Base-by-base conservation (phyloP, 2,797 vertebrate species). In the Diplodus sargus region DNA sequence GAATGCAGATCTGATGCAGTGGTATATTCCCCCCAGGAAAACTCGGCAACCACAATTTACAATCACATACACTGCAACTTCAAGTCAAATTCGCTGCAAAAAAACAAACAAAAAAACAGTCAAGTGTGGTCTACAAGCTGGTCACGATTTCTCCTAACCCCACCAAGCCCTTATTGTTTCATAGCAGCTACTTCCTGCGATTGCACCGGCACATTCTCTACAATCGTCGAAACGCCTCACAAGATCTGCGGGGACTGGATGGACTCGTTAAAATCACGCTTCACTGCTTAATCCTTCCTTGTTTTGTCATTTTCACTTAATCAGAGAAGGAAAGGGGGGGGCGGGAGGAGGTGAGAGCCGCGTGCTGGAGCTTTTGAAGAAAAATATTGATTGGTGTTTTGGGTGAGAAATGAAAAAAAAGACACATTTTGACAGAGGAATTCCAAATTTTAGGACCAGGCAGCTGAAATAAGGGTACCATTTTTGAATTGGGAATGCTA, bases 201-300 rank as follows among this genome's bases (percentile, higher is more conserved):
- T 45, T 34, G 63, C 48, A 61, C 48, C 28, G 65, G 64, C 56
- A 82, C 81, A 59, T 82, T 39, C 85, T 85, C 45, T 73, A 34
- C 82, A 58, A 87, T 81, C 67, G 28, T 56, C 82, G 66, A 28
- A 88, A 81, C 80, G 86, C 85, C 85, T 85, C 75, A 45, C 48
- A 72, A 76, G 45, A 79, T 87, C 79, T 74, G 45, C 56, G 67
- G 83, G 86, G 78, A 85, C 78, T 80, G 81, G 67, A 81, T 58
- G 79, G 79, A 90, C 90, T 93, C 75, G 85, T 92, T 94, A 92
- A 92, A 93, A 92, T 92, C 87, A 92, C 39, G 90, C 87, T 88
- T 85, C 82, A 76, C 78, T 91, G 87, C 89, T 75, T 92, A 90
- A 91, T 90, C 88, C 88, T 68, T 59, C 61, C 34, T 30, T 83